Conservation (phyloP, 2,113 vertebrate genomes). For the Clarias batrachus region DNA sequence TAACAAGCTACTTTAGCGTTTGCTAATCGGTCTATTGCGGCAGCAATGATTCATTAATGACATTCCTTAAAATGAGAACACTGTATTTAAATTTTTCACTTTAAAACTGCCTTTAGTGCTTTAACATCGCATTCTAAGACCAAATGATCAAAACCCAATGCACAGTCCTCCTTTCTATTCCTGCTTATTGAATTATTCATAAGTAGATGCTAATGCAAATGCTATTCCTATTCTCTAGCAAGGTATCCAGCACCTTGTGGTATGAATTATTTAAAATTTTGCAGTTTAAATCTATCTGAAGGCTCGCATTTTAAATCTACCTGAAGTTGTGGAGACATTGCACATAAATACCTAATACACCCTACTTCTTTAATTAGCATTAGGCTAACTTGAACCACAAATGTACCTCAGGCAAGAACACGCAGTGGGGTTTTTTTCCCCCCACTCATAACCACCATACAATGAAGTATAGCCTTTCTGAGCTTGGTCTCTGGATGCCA, state of each 20-base stretch:
- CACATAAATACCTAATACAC: background rate
- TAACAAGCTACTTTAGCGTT: background rate
- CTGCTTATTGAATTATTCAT: constrained; percentile 54
- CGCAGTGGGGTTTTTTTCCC: constrained; percentile 48
- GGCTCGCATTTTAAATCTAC: background rate
- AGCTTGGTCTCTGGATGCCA: constrained; percentile 58
- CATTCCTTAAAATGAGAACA: constrained; percentile 18
- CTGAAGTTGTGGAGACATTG: background rate
- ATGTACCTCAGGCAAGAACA: constrained; percentile 54
- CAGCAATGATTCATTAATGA: constrained; percentile 25
- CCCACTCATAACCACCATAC: constrained; percentile 59
- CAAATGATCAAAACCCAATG: constrained; percentile 41
- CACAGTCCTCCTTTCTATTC: constrained; percentile 39
- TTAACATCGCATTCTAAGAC: constrained; percentile 27
- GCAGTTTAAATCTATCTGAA: background rate
- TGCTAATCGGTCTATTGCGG: background rate
- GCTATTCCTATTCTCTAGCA: constrained; percentile 11
- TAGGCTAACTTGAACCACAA: background rate
- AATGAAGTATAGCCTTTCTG: constrained; percentile 60
- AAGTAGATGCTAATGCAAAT: constrained; percentile 36
- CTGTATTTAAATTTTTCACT: constrained; percentile 16
- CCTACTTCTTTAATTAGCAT: background rate
- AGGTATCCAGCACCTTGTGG: constrained; percentile 36
- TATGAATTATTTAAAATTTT: constrained; percentile 51
- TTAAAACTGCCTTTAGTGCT: constrained; percentile 34